These are phyloP conservation scores for Frankliniella fusca DNA, from an alignment of 2,888 invertebrate species.

Conservation along the genomic window DNA sequence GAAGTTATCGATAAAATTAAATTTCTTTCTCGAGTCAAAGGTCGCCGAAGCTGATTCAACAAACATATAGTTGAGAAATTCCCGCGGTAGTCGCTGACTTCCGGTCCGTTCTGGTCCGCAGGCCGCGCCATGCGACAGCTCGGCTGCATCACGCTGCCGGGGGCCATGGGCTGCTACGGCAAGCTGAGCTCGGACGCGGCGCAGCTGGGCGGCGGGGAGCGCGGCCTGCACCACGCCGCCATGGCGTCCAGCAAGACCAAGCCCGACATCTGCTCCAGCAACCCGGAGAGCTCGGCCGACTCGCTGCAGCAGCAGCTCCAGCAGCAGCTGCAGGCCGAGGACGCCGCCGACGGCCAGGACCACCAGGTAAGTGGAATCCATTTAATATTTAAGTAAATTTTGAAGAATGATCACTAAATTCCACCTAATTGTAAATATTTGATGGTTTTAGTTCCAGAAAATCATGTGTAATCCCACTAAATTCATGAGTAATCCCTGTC, in stretches of 20 bases:
- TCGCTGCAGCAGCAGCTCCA: constrained; percentile 6
- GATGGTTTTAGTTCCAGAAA: no score
- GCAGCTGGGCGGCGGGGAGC: not conserved
- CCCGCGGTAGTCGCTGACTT: not conserved
- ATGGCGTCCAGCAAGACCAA: constrained; percentile 1
- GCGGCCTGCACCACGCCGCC: not conserved
- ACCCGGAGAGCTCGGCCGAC: constrained; percentile 18
- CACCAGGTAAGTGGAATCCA: constrained; percentile 2
- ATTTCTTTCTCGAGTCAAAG: no score
- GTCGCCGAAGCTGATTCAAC: no score
- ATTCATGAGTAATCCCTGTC: no score
- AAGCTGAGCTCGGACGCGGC: constrained; percentile 7
- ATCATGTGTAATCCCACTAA: no score
- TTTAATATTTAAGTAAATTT: no score
- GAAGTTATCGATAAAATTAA: no score
- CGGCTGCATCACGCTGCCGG: constrained; percentile 12
- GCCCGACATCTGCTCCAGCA: constrained; percentile 21
- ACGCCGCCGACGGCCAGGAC: not conserved
- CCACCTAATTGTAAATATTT: no score
- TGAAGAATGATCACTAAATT: no score
- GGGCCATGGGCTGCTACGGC: constrained; percentile 22
- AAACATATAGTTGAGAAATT: no score
- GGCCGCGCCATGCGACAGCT: constrained; percentile 6
- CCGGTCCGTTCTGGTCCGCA: not conserved
- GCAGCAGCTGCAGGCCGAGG: constrained; percentile 9